phyloP scores from a whole-genome alignment of 2,113 vertebrate genomes.

The Cynoglossus semilaevis region DNA sequence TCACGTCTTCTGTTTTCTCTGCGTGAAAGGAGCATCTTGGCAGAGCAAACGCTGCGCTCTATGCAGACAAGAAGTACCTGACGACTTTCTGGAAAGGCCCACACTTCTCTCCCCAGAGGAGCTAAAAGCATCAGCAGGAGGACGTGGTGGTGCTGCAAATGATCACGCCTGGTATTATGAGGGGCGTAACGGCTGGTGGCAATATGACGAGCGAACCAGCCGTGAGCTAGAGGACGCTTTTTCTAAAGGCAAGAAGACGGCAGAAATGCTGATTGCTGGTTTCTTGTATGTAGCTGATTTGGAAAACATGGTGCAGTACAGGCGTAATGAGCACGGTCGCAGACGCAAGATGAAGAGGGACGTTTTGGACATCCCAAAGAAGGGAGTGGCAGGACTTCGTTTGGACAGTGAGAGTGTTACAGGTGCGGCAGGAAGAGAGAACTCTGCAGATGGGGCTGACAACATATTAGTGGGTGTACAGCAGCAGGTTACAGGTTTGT shows the following conservation, averaged over 20 bases:
- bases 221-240: constrained; percentile 97
- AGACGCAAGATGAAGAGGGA: constrained; percentile 97
- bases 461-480: constrained; percentile 55
- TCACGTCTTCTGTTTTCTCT: constrained; percentile 97
- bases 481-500: constrained; percentile 46
- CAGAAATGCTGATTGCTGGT: constrained; percentile 97
- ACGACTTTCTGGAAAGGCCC: constrained; percentile 98
- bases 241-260: constrained; percentile 95
- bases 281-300: constrained; percentile 96
- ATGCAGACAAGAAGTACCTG: constrained; percentile 95
- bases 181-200: constrained; percentile 99
- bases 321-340: constrained; percentile 95
- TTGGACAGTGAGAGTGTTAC: constrained; percentile 85
- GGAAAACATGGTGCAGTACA: constrained; percentile 99
- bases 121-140: constrained; percentile 87
- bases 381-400: constrained; percentile 95
- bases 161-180: constrained; percentile 99
- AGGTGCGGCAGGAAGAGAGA: constrained; percentile 80
- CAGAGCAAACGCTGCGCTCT: constrained; percentile 97
- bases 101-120: constrained; percentile 94
- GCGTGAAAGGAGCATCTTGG: constrained; percentile 98
- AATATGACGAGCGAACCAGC: constrained; percentile 98
- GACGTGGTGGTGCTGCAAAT: constrained; percentile 84
- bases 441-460: constrained; percentile 92
- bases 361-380: constrained; percentile 96